Base-by-base conservation (phyloP, 2,797 vertebrate species). In the Mico argentatus region DNA sequence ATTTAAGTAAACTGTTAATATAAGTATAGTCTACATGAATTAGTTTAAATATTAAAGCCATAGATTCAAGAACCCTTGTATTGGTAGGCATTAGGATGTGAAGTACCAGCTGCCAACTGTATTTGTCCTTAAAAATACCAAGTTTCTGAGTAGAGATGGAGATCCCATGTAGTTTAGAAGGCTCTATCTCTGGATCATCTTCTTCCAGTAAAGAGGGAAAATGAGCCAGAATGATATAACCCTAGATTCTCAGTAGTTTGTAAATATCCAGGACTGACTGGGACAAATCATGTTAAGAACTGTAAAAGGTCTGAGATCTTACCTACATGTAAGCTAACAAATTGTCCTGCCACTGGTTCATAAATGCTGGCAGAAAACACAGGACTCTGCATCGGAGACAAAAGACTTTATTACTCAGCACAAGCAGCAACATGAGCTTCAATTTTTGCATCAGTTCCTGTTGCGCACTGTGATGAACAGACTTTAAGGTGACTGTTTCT, bases 1-100 rank as follows among this genome's bases (percentile, higher is more conserved):
- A 84, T 93, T 97, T 89, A 97, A 48, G 75, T 46, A 26, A 96
- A 73, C 36, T 88, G 36, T 2, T 39, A 94, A 93, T 93, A 9
- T 57, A 95, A 93, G 30, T 96, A 5, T 41, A 73, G 1, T 83
- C 57, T n/a, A 90, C 19, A 41, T 57, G 44, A 55, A 93, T 30
- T 95, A 72, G 44, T 50, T 97, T 96, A 91, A 97, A 77, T 5
- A 79, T 59, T 94, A 50, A 93, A 57, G 14, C 7, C 8, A 36
- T 48, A 91, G 55, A 64, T 72, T 64, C 17, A 92, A 75, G 44
- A 83, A 41, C 11, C 0, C 33, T 84, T 91, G 57, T 4, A 52
- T 2, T 80, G 19, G 24, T 59, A 88, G 79, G 24, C 2, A 67
- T 44, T 64, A 55, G 36, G n/a, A 41, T 76, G 59, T 81, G 50